phyloP scores from a whole-genome alignment of 2,113 vertebrate genomes.

The Pelecanus crispus region DNA sequence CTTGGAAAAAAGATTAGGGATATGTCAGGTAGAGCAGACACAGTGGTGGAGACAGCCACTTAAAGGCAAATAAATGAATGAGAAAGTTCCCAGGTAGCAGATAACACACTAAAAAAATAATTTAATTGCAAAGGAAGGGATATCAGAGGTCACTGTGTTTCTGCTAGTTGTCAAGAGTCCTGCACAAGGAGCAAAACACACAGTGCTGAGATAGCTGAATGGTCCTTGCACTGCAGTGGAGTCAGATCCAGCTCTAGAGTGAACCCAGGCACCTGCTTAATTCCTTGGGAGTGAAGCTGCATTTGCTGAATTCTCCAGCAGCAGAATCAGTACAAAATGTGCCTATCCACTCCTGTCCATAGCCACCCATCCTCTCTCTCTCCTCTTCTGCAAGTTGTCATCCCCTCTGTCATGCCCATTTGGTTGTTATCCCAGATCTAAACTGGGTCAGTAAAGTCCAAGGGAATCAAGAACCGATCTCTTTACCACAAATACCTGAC shows the following conservation, averaged over 20 bases:
- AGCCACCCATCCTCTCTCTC: not conserved
- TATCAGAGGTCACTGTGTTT: not conserved
- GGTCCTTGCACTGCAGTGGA: not conserved
- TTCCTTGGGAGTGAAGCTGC: not conserved
- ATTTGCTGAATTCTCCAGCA: not conserved
- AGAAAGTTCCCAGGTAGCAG: not conserved
- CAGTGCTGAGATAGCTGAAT: not conserved
- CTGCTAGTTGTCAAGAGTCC: not conserved
- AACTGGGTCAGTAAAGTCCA: not conserved
- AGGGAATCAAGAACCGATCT: not conserved
- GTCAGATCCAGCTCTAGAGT: not conserved
- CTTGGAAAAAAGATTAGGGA: constrained; percentile 36
- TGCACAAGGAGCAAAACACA: not conserved
- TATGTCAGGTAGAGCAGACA: not conserved
- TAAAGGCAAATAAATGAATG: constrained; percentile 8
- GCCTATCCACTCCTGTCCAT: not conserved
- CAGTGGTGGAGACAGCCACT: not conserved
- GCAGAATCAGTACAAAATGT: not conserved
- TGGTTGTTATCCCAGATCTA: not conserved
- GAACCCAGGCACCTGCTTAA: accelerated
- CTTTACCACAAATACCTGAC: not conserved
- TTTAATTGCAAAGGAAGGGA: not conserved
- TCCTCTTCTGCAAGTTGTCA: not conserved
- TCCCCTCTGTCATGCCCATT: not conserved
- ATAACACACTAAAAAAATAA: not conserved